A percentile compares a stretch with the other conserved stretches of the same genome.
phyloP scores from a whole-genome alignment of 2,113 vertebrate genomes.

The Coptodon rendalli region DNA sequence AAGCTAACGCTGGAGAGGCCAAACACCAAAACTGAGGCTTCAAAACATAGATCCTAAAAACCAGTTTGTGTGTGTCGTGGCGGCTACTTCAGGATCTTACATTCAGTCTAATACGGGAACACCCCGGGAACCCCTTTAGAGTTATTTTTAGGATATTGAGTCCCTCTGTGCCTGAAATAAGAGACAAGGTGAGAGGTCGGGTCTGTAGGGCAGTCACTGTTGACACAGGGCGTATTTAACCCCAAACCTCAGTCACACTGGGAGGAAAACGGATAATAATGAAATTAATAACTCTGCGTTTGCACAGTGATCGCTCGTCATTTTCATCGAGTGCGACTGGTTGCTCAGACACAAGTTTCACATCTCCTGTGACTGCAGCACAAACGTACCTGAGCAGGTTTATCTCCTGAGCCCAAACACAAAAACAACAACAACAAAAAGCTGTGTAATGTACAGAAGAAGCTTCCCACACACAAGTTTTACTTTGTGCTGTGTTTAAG shows the following conservation, averaged over 20 bases:
- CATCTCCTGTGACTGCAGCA: background rate
- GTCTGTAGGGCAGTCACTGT: rapidly evolving
- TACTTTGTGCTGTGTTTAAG: background rate
- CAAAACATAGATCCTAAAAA: background rate
- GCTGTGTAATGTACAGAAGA: too few relatives aligned
- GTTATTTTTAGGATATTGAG: background rate
- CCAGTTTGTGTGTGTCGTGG: background rate
- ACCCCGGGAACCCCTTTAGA: background rate
- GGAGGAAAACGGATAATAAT: rapidly evolving
- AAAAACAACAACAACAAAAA: too few relatives aligned
- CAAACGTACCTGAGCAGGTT: background rate
- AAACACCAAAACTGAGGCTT: background rate
- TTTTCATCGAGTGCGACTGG: background rate
- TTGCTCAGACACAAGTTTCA: background rate
- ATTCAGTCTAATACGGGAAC: background rate
- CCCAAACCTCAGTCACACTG: background rate
- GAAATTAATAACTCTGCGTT: background rate
- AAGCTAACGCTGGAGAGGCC: background rate
- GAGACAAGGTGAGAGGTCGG: background rate
- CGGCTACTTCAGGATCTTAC: background rate
- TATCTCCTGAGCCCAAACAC: background rate
- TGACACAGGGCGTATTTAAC: background rate
- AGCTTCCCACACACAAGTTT: background rate
- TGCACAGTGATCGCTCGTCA: rapidly evolving
- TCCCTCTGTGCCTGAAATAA: background rate